These are phyloP conservation scores for Chelon auratus DNA, from an alignment of 2,797 vertebrate species.

Conservation along the genomic window DNA sequence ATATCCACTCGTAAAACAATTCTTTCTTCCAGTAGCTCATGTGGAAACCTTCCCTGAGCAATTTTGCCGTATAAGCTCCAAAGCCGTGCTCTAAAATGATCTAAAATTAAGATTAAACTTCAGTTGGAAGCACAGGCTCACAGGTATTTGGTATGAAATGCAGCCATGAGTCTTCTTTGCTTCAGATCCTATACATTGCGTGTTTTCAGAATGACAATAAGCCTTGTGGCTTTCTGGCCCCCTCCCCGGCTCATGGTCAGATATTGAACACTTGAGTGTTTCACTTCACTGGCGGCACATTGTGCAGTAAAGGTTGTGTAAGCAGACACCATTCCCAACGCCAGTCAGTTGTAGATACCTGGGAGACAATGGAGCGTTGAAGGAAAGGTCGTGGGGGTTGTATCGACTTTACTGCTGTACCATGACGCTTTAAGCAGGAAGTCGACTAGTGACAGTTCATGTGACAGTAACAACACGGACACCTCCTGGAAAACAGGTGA, in stretches of 20 bases:
- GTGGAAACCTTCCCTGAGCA: no score
- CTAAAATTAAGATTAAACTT: not conserved
- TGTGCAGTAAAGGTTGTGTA: slow-evolving; percentile 45
- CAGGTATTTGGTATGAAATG: not conserved
- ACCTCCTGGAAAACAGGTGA: no score
- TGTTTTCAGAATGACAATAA: not conserved
- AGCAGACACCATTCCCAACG: slow-evolving; percentile 22
- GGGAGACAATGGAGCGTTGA: slow-evolving; percentile 2
- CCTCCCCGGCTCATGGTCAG: not conserved
- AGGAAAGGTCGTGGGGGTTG: slow-evolving; percentile 19
- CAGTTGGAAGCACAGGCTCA: slow-evolving; percentile 14
- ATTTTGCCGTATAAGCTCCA: no score
- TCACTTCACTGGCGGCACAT: not conserved
- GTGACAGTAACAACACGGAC: no score
- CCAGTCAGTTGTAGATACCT: not conserved
- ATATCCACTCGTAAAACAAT: no score
- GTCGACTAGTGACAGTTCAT: no score
- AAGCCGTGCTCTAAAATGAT: not conserved
- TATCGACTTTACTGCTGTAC: no score
- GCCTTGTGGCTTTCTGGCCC: not conserved
- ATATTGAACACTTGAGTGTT: slow-evolving; percentile 4
- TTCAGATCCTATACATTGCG: no score
- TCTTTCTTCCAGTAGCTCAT: no score
- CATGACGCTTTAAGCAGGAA: no score
- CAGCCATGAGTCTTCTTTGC: not conserved